Evolutionary conservation across 1,140 invertebrate species (phyloP).

Genomic region (Eubasilissa regina): DNA sequence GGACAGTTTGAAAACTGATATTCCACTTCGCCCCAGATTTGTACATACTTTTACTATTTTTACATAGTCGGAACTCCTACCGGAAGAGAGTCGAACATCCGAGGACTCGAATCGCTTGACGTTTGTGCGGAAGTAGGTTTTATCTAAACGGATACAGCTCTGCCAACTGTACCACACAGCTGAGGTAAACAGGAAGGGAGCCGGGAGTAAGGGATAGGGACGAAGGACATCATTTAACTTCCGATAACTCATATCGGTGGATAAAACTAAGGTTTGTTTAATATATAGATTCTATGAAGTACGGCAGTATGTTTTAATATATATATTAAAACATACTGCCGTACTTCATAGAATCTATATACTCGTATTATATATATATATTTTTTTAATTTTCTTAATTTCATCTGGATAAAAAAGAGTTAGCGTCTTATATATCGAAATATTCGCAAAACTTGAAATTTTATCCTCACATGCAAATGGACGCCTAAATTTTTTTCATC

Average conservation of each 20-base stretch:
- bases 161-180: conserved; percentile 6
- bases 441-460: too few relatives aligned
- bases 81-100: conserved; percentile 22
- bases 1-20: not conserved
- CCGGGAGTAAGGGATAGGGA: not conserved
- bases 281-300: too few relatives aligned
- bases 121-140: conserved; percentile 33
- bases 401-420: too few relatives aligned
- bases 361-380: too few relatives aligned
- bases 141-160: conserved; percentile 39
- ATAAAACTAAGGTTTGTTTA: too few relatives aligned
- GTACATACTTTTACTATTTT: conserved; percentile 2
- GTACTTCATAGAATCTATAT: too few relatives aligned
- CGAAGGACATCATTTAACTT: conserved; percentile 13
- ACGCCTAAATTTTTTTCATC: too few relatives aligned
- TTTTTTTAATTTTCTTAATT: too few relatives aligned
- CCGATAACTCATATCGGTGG: not conserved
- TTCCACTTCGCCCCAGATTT: not conserved
- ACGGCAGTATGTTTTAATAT: too few relatives aligned
- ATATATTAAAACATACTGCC: too few relatives aligned
- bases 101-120: conserved; percentile 19
- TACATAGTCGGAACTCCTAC: conserved; percentile 14
- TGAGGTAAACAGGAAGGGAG: conserved; percentile 22
- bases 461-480: too few relatives aligned
- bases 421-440: too few relatives aligned